Evolutionary conservation across 2,888 invertebrate species (phyloP).

Genomic region (Chironomus tentans): DNA sequence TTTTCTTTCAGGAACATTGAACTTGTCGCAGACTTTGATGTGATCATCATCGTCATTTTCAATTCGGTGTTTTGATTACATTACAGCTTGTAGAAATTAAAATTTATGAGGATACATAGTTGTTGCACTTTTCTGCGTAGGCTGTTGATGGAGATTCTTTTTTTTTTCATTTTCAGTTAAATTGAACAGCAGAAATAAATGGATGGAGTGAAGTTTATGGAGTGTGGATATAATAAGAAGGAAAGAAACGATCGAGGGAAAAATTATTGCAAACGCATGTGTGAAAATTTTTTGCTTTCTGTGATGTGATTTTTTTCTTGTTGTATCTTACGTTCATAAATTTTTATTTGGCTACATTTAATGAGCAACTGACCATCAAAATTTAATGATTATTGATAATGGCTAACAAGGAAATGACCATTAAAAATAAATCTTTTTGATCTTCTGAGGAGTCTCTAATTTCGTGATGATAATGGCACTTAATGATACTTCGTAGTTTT

Average conservation of each 20-base stretch:
- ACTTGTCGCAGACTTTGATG: background rate
- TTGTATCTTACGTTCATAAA: background rate
- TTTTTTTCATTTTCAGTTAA: background rate
- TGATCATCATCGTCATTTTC: background rate
- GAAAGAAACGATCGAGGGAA: background rate
- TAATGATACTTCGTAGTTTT: too few relatives aligned
- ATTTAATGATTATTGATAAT: too few relatives aligned
- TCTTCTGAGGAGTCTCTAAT: too few relatives aligned
- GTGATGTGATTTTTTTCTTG: background rate
- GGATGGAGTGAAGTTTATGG: background rate
- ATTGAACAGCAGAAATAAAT: background rate
- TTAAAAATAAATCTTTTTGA: too few relatives aligned
- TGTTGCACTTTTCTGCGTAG: background rate
- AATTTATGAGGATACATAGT: background rate
- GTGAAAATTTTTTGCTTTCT: background rate
- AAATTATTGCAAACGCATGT: background rate
- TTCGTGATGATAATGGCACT: too few relatives aligned
- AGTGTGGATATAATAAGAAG: background rate
- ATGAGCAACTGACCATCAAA: too few relatives aligned
- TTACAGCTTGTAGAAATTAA: background rate
- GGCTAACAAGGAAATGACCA: too few relatives aligned
- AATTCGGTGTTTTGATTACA: background rate
- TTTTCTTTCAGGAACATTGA: slow-evolving; percentile 4
- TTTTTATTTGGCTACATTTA: too few relatives aligned
- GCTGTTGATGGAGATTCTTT: background rate